Base-by-base conservation (phyloP, 2,888 invertebrate genomes). In the Rhagonycha lutea region DNA sequence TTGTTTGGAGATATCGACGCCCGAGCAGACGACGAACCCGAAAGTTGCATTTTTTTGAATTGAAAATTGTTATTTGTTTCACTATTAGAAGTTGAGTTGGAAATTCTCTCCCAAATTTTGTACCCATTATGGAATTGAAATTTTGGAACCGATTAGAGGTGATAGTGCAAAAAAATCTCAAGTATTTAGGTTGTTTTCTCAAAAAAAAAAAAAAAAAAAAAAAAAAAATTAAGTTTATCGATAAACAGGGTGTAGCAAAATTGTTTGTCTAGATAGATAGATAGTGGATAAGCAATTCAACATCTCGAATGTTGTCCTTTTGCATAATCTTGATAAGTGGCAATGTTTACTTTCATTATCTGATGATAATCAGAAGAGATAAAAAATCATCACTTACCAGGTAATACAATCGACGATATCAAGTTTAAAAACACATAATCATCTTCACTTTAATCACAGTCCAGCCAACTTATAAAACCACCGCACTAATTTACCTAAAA, bases 401-500 rank as follows among this genome's bases (percentile, higher is more conserved):
- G 9, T 65, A 47, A 47, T 47, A 5, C 8, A 7, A 47, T 47
- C 47, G 47, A 47, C 12, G 47, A n/a, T 24, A 24, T 65, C 63
- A 24, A 62, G 24, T 65, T 65, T 65, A 65, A 65, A 75, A 69
- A 60, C 65, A 68, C 70, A 76, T 47, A 47, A 47, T 24, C 61
- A 72, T 65, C 10, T 65, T 77, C 77, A 77, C 77, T 77, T 70
- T 73, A 79, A 83, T 83, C 83, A 83, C 83, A 82, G 81, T 80
- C 75, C 79, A 80, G 76, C 78, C 80, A 79, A 76, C 75, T 29
- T 12, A 68, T 32, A 61, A 70, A 61, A 28, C 47, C 78, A 74
- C 77, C 71, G 71, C 80, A 75, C 76, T 72, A 73, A 72, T 76
- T 78, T 74, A 18, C 74, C 76, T 79, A 79, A 75, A 77, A 78